These are phyloP conservation scores for Chloropsis hardwickii DNA, from an alignment of 2,113 vertebrate genomes.

Conservation along the genomic window DNA sequence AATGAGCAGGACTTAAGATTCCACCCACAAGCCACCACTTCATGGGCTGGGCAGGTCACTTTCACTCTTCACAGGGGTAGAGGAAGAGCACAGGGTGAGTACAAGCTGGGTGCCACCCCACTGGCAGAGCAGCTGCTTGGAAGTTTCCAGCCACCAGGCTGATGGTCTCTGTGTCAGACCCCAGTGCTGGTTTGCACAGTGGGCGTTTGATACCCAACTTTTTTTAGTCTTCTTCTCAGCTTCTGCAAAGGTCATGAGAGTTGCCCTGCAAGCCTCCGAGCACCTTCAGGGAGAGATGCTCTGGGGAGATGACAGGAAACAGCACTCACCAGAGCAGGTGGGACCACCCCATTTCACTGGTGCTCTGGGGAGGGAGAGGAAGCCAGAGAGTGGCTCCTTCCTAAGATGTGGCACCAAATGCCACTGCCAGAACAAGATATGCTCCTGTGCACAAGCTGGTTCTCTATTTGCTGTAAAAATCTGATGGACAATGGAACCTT, in stretches of 20 bases:
- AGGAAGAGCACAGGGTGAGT: not conserved
- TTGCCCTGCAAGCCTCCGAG: not conserved
- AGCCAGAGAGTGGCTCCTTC: not conserved
- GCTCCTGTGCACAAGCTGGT: not conserved
- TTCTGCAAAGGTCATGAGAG: not conserved
- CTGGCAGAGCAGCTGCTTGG: not conserved
- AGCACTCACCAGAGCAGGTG: not conserved
- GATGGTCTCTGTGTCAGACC: fast-evolving
- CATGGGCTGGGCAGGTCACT: not conserved
- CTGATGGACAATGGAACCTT: not conserved
- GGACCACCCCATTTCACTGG: not conserved
- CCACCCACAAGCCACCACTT: not conserved
- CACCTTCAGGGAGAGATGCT: not conserved
- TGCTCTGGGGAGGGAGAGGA: not conserved
- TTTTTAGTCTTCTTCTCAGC: not conserved
- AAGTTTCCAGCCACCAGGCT: not conserved
- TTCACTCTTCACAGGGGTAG: fast-evolving
- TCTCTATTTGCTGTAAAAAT: not conserved
- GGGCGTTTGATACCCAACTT: not conserved
- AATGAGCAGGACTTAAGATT: not conserved
- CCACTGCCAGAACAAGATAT: not conserved
- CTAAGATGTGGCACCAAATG: not conserved
- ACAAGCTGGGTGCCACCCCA: not conserved
- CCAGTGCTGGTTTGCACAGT: not conserved
- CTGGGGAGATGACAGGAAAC: not conserved